phyloP scores from a whole-genome alignment of 2,797 vertebrate species.

The Melanotaenia boesemani region DNA sequence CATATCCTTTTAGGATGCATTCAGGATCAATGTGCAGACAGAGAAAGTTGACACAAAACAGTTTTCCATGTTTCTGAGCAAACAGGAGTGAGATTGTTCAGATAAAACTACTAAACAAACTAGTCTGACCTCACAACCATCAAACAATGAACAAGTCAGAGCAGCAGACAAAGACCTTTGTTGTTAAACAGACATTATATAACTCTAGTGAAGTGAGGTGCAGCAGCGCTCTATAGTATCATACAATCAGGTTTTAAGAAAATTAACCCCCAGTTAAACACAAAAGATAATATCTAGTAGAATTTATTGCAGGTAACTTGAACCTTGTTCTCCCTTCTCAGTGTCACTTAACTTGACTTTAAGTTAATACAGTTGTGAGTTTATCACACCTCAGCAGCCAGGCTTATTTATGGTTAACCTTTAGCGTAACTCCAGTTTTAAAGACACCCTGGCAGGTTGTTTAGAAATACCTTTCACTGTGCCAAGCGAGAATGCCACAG shows the following conservation, averaged over 20 bases:
- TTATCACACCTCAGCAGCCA: slow-evolving; percentile 9
- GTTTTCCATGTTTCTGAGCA: slow-evolving; percentile 38
- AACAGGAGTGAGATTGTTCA: slow-evolving; percentile 33
- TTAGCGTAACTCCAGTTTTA: slow-evolving; percentile 59
- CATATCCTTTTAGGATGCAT: slow-evolving; percentile 40
- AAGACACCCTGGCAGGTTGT: slow-evolving; percentile 57
- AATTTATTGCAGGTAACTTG: background rate
- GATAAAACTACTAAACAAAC: slow-evolving; percentile 55
- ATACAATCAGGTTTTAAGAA: background rate
- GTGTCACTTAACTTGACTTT: slow-evolving; percentile 5
- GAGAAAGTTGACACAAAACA: slow-evolving; percentile 32
- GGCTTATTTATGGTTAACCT: slow-evolving; percentile 32
- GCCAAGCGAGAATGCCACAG: slow-evolving; percentile 59
- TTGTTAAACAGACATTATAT: slow-evolving; percentile 61
- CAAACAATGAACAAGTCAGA: slow-evolving; percentile 73
- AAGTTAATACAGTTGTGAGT: slow-evolving; percentile 15
- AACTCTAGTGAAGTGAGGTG: slow-evolving; percentile 33
- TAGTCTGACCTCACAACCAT: slow-evolving; percentile 70
- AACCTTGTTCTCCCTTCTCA: background rate
- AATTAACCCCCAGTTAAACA: background rate
- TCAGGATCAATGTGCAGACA: slow-evolving; percentile 42
- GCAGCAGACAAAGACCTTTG: slow-evolving; percentile 73
- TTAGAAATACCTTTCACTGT: slow-evolving; percentile 64
- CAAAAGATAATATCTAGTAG: background rate
- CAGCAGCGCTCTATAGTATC: slow-evolving; percentile 11